These are phyloP conservation scores for Thymelicus lineola DNA, from an alignment of 2,888 invertebrate genomes.

Conservation along the genomic window DNA sequence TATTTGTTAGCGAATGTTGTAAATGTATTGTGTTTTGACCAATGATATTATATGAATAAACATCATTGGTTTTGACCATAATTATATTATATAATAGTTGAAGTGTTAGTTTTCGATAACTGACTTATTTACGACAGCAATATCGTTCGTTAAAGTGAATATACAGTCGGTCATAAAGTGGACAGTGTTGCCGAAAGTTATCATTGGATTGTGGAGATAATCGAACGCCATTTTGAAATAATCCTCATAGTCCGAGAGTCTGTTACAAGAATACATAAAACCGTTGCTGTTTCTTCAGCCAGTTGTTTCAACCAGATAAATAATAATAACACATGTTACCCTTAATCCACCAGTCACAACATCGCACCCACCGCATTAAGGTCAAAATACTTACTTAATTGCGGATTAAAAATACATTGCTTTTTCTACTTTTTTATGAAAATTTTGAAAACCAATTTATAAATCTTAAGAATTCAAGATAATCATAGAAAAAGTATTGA, in stretches of 20 bases:
- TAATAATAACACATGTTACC: too few relatives aligned
- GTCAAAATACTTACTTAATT: too few relatives aligned
- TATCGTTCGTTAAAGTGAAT: not conserved
- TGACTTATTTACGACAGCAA: not conserved
- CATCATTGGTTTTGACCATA: not conserved
- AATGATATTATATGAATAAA: too few relatives aligned
- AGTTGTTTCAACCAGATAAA: too few relatives aligned
- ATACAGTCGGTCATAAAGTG: not conserved
- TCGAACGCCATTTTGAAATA: not conserved
- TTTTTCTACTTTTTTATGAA: too few relatives aligned
- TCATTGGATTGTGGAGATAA: not conserved
- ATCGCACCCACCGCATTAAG: too few relatives aligned
- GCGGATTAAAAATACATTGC: too few relatives aligned
- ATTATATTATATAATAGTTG: not conserved
- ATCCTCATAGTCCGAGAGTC: not conserved
- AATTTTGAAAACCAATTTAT: too few relatives aligned
- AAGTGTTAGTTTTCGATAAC: not conserved
- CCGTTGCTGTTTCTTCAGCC: too few relatives aligned
- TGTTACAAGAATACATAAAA: not conserved
- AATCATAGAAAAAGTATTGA: too few relatives aligned
- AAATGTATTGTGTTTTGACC: not conserved
- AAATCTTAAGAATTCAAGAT: too few relatives aligned
- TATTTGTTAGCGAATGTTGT: not conserved
- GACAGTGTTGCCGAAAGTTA: slow-evolving; percentile 3
- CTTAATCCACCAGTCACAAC: too few relatives aligned